Evolutionary conservation across 2,888 invertebrate genomes (phyloP), one percentile per base, ranked within the genome.

Genomic region (Epistrophella euchroma): DNA sequence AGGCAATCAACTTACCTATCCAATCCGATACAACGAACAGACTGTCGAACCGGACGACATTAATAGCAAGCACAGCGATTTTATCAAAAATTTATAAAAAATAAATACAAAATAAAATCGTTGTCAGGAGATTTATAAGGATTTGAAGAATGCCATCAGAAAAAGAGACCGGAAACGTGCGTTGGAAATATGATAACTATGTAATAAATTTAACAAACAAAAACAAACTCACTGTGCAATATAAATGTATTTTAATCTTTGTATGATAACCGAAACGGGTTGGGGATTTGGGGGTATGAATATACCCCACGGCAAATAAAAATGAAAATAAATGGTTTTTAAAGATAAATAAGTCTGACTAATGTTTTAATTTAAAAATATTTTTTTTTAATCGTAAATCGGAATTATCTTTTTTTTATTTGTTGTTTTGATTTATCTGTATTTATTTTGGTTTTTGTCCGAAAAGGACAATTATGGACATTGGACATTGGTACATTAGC

Each of bases 1-100:
- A 89, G 98, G 99, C 25, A 97, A 97, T 91, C 97, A 97, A 91
- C 94, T 99, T 58, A 97, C 97, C 45, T 98, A 98, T 93, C 98
- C 98, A 11, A 96, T 98, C 28, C 95, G 97, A 89, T 97, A 96
- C 92, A 96, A 96, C 89, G 97, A 96, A 90, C 93, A 96, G 74
- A 94, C 94, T 43, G 93, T 94, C 88, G 93, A 93, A 66, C 75
- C 89, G 62, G 90, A 91, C 68, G 87, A 87, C 83, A 72, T 87
- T 52, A 87, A 87, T 74, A 87, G 87, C 87, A 87, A 83, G 79
- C 87, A 87, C 68, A 87, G 87, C 72, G 87, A 87, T 87, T 87
- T 87, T 75, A 87, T 87, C 75, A 87, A 87, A 72, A 87, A 83
- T 75, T 83, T 87, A 68, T 87, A 87, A 87, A 83, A 56, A 52